Evolutionary conservation across 2,797 vertebrate species (phyloP).

Genomic region (Neostethus bicornis): DNA sequence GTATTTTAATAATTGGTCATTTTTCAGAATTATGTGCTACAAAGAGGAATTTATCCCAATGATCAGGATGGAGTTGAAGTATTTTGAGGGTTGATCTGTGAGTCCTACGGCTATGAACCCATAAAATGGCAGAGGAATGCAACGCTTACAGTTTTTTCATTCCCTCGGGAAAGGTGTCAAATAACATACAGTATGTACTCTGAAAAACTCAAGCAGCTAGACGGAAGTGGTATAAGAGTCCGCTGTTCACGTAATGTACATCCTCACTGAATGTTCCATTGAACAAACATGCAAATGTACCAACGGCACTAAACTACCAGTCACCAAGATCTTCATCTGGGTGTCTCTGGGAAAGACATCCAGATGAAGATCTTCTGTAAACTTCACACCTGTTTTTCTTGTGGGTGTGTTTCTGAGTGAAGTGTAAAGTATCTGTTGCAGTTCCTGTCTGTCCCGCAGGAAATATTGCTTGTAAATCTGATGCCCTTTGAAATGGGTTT

Average conservation of each 20-base stretch:
- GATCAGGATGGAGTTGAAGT: not conserved
- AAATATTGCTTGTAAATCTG: conserved; percentile 46
- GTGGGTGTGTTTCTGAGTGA: conserved; percentile 17
- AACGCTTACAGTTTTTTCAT: not conserved
- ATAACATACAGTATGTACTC: not conserved
- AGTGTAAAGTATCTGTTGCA: conserved; percentile 9
- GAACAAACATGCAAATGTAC: not conserved
- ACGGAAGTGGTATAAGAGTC: not conserved
- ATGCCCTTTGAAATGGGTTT: conserved; percentile 55
- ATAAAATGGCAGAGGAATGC: not conserved
- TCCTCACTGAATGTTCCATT: not conserved
- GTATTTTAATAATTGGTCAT: not conserved
- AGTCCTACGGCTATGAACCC: not conserved
- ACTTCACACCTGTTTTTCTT: not conserved
- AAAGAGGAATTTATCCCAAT: not conserved
- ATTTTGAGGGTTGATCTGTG: not conserved
- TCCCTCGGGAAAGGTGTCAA: not conserved
- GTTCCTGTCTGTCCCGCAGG: conserved; percentile 23
- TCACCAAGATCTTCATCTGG: not conserved
- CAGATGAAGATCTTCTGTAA: conserved; percentile 5
- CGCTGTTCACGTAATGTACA: not conserved
- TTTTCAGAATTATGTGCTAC: not conserved
- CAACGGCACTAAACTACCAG: too few species aligned
- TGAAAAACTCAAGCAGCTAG: not conserved
- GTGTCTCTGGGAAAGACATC: not conserved